These are phyloP conservation scores for Hypomesus transpacificus DNA, from an alignment of 2,113 vertebrate genomes.

Conservation along the genomic window DNA sequence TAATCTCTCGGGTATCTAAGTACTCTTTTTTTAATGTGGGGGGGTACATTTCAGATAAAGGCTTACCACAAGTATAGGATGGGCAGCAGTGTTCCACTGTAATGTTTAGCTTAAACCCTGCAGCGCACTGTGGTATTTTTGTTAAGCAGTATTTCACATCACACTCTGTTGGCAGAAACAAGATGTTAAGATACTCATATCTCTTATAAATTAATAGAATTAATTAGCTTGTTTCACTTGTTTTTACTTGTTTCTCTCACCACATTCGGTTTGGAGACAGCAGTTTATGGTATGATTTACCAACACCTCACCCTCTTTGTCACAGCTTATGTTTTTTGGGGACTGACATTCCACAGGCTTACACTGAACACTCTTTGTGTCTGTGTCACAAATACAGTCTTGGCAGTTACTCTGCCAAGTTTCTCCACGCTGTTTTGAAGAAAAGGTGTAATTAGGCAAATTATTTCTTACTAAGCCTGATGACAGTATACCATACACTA, in stretches of 20 bases:
- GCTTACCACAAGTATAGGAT: conserved; percentile 63
- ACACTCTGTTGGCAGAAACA: conserved; percentile 62
- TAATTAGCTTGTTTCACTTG: not conserved
- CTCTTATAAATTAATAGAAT: not conserved
- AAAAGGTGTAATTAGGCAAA: not conserved
- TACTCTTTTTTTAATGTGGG: not conserved
- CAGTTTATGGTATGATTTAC: conserved; percentile 59
- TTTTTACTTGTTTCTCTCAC: conserved; percentile 68
- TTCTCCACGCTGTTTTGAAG: conserved; percentile 70
- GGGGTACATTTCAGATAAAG: not conserved
- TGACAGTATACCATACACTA: not conserved
- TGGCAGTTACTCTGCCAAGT: conserved; percentile 76
- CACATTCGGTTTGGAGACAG: conserved; percentile 68
- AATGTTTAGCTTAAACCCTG: conserved; percentile 39
- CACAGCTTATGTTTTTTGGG: conserved; percentile 48
- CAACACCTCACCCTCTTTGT: conserved; percentile 57
- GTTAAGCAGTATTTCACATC: conserved; percentile 55
- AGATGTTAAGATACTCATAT: not conserved
- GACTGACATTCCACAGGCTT: conserved; percentile 45
- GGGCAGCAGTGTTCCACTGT: conserved; percentile 65
- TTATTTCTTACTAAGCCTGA: not conserved
- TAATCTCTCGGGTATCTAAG: not conserved
- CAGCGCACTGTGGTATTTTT: conserved; percentile 34
- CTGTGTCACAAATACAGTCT: conserved; percentile 70
- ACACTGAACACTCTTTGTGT: conserved; percentile 61